These are phyloP conservation scores for Agelaius phoeniceus DNA, from an alignment of 2,113 vertebrate genomes.

Conservation along the genomic window DNA sequence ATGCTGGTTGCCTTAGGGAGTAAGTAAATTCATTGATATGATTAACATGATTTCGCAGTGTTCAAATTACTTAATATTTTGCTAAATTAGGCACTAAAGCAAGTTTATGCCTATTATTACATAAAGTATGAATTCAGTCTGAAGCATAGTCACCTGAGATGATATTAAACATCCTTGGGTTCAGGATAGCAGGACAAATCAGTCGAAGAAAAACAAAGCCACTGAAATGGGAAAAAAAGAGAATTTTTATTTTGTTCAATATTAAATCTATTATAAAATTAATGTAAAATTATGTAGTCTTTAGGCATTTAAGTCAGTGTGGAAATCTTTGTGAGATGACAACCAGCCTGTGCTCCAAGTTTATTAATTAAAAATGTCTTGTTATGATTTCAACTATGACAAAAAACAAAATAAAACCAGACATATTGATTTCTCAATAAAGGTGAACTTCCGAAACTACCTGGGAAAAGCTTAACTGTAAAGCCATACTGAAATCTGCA, in stretches of 20 bases:
- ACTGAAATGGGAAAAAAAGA: slow-evolving; percentile 69
- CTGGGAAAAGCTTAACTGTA: neutral
- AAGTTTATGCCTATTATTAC: too few species aligned
- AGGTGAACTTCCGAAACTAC: neutral
- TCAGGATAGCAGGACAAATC: slow-evolving; percentile 98
- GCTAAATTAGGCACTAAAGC: too few species aligned
- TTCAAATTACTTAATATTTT: neutral
- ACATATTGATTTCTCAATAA: neutral
- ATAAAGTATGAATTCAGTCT: neutral
- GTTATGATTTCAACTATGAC: neutral
- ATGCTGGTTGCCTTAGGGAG: neutral
- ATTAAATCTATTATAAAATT: neutral
- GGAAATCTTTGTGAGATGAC: slow-evolving; percentile 1
- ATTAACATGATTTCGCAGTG: neutral
- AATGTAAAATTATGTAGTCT: neutral
- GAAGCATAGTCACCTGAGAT: slow-evolving; percentile 86
- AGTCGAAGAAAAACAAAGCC: slow-evolving; percentile 98
- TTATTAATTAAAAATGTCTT: neutral
- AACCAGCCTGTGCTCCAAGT: neutral
- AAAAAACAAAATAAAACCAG: neutral
- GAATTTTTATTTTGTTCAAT: too few species aligned
- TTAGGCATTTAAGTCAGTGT: slow-evolving; percentile 5
- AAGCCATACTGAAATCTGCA: neutral
- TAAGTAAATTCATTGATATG: neutral
- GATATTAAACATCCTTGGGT: slow-evolving; percentile 98